These are phyloP conservation scores for Chromis chromis DNA, from an alignment of 2,797 vertebrate species.

Conservation along the genomic window DNA sequence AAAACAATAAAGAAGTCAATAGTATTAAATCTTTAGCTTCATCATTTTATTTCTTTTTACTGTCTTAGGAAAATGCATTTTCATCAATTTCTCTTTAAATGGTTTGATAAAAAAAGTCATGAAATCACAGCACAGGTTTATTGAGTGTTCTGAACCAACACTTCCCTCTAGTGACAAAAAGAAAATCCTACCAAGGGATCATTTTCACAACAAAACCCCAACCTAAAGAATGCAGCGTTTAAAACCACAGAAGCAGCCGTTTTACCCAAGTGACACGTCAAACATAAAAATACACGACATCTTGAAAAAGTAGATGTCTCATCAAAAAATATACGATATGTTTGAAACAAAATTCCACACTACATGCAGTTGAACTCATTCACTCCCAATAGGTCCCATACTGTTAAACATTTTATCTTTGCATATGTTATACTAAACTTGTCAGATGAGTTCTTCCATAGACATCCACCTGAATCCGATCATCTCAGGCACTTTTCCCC, in stretches of 20 bases:
- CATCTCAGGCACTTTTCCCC: background rate
- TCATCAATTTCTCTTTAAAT: conserved; percentile 21
- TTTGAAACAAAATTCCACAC: conserved; percentile 16
- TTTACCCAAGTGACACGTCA: conserved; percentile 1
- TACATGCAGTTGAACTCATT: conserved; percentile 26
- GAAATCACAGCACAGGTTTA: conserved; percentile 57
- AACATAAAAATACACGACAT: conserved; percentile 16
- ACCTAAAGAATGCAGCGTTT: conserved; percentile 31
- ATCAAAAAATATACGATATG: background rate
- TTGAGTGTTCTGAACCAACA: conserved; percentile 58
- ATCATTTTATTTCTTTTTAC: conserved; percentile 32
- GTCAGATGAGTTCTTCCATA: conserved; percentile 2
- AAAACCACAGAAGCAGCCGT: conserved; percentile 42
- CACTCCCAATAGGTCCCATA: conserved; percentile 25
- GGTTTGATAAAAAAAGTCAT: conserved; percentile 26
- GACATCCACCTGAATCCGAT: conserved; percentile 1
- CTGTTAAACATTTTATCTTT: conserved; percentile 31
- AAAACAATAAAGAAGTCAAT: conserved; percentile 33
- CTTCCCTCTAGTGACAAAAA: conserved; percentile 76
- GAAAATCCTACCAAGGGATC: conserved; percentile 26
- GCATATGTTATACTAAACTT: conserved; percentile 26
- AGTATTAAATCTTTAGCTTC: background rate
- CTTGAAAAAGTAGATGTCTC: conserved; percentile 14
- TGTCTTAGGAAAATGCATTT: conserved; percentile 18
- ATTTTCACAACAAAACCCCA: conserved; percentile 29